phyloP scores from a whole-genome alignment of 2,797 vertebrate genomes.

The Silurus aristotelis region DNA sequence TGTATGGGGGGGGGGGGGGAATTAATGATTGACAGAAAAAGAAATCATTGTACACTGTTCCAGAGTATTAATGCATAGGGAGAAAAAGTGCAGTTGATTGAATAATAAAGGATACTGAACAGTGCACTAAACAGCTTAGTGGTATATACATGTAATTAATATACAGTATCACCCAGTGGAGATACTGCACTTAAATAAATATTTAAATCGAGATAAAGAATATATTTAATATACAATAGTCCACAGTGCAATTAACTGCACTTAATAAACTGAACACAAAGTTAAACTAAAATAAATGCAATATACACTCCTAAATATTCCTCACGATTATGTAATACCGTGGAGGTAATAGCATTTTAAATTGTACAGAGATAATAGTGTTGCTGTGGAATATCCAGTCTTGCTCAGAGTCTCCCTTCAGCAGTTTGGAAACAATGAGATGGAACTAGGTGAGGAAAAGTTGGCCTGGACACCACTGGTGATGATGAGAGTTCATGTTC shows the following conservation, averaged over 20 bases:
- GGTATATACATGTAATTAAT: background rate
- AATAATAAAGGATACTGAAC: no score
- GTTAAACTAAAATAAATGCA: background rate
- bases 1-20: no score
- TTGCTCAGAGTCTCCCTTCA: background rate
- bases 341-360: background rate
- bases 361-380: background rate
- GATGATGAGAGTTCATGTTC: background rate
- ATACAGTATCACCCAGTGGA: background rate
- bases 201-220: background rate
- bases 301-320: background rate
- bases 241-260: background rate
- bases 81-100: no score
- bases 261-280: conserved; percentile 6
- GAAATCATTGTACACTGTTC: no score
- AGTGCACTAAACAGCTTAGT: no score
- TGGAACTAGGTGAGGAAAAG: background rate
- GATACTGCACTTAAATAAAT: background rate
- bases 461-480: background rate
- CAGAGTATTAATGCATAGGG: no score
- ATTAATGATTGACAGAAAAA: no score
- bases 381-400: background rate
- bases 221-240: background rate
- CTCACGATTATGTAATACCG: background rate
- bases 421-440: background rate